These are phyloP conservation scores for Crotalus tigris DNA, from an alignment of 2,113 vertebrate species.

Conservation along the genomic window DNA sequence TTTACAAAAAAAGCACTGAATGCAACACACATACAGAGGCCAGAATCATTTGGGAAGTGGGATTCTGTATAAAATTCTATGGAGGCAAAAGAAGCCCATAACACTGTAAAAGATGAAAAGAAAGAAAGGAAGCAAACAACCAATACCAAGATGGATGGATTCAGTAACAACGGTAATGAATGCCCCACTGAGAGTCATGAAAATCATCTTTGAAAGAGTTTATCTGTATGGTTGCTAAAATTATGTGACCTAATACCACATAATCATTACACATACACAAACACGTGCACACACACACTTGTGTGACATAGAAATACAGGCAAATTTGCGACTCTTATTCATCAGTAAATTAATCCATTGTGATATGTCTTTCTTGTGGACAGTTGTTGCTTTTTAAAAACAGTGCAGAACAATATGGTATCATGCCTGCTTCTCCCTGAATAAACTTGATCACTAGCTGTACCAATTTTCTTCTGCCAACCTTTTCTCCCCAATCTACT, in stretches of 20 bases:
- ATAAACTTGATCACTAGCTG: not conserved
- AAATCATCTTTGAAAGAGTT: not conserved
- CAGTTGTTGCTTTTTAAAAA: not conserved
- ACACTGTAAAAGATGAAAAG: too few species aligned
- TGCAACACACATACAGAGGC: too few species aligned
- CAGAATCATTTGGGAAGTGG: too few species aligned
- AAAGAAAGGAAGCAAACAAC: too few species aligned
- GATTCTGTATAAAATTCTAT: too few species aligned
- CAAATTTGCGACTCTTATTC: not conserved
- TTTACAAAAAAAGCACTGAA: too few species aligned
- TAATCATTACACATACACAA: not conserved
- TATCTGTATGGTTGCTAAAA: not conserved
- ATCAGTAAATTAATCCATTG: not conserved
- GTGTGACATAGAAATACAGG: not conserved
- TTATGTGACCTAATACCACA: not conserved
- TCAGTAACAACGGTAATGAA: too few species aligned
- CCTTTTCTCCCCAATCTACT: not conserved
- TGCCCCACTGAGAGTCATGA: too few species aligned
- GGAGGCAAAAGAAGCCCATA: too few species aligned
- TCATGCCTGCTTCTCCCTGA: not conserved
- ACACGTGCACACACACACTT: not conserved
- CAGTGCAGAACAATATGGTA: not conserved
- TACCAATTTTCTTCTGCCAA: not conserved
- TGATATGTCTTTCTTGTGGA: not conserved
- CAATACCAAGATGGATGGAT: too few species aligned